A percentile compares a stretch with the other conserved stretches of the same genome.
Conservation (phyloP, 30 jellyfish, hydroid and myxozoan species). For the Turritopsis rubra region DNA sequence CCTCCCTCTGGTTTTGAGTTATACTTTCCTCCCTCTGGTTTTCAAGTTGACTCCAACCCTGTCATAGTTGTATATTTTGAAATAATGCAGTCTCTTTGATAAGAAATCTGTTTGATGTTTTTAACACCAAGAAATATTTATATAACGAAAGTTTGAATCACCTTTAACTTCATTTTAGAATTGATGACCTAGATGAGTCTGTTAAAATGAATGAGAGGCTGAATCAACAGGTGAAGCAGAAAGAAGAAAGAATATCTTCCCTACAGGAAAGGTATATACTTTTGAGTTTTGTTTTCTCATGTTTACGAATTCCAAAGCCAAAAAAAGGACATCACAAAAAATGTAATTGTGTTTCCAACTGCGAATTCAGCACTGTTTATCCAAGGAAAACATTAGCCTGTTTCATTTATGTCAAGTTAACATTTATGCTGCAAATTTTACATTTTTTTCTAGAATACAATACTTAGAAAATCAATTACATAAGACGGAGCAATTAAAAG, state of each 20-base stretch:
- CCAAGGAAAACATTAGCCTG: too few species aligned
- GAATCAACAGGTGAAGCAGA: slow-evolving; percentile 82
- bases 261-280: slow-evolving; percentile 60
- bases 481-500: slow-evolving; percentile 65
- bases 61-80: too few species aligned
- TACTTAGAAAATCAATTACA: slow-evolving; percentile 74
- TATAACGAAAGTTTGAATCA: slow-evolving; percentile 2
- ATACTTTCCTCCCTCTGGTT: too few species aligned
- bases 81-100: too few species aligned
- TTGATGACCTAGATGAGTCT: slow-evolving; percentile 85
- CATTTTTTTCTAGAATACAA: slow-evolving; percentile 63
- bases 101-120: too few species aligned
- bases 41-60: too few species aligned
- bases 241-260: slow-evolving; percentile 69
- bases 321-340: too few species aligned
- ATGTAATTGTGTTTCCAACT: not conserved
- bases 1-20: too few species aligned
- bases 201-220: slow-evolving; percentile 86
- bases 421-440: too few species aligned
- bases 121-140: too few species aligned
- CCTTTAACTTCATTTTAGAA: slow-evolving; percentile 26
- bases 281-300: not conserved
- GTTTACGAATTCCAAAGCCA: too few species aligned
- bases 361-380: not conserved
- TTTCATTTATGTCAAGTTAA: too few species aligned